Conservation (phyloP, 2,113 vertebrate genomes). For the Rhabdornis inornatus region DNA sequence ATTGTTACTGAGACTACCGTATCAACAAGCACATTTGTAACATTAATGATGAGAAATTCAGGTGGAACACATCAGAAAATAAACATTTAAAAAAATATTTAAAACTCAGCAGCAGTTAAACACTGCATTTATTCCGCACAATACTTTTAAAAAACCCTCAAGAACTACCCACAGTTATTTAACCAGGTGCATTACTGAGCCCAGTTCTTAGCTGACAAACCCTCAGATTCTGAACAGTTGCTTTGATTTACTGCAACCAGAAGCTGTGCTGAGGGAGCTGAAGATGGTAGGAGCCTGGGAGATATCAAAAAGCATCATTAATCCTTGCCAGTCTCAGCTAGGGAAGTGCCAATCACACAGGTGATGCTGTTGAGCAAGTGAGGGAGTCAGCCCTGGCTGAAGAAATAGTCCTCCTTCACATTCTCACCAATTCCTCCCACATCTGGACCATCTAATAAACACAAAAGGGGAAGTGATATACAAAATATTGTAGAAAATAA, state of each 20-base stretch:
- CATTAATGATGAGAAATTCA: not conserved
- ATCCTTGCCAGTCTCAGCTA: not conserved
- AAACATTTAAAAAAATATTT: not conserved
- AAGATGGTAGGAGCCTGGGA: not conserved
- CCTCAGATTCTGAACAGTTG: not conserved
- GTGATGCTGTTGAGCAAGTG: not conserved
- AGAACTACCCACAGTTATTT: not conserved
- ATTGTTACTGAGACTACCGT: rapidly evolving
- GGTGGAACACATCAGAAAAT: not conserved
- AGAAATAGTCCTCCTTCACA: not conserved
- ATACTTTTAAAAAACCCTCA: not conserved
- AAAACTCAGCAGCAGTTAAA: not conserved
- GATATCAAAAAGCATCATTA: not conserved
- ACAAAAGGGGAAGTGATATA: not conserved
- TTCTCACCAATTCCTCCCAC: not conserved
- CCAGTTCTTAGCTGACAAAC: not conserved
- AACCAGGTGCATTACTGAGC: not conserved
- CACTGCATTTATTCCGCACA: not conserved
- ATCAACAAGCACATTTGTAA: not conserved
- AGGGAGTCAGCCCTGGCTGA: not conserved
- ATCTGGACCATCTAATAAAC: not conserved
- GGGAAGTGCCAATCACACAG: not conserved
- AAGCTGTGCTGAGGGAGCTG: not conserved
- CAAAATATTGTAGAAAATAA: not conserved
- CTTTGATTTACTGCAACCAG: not conserved